Evolutionary conservation across 2,888 invertebrate species (phyloP).

Genomic region (Gryllus longicercus): DNA sequence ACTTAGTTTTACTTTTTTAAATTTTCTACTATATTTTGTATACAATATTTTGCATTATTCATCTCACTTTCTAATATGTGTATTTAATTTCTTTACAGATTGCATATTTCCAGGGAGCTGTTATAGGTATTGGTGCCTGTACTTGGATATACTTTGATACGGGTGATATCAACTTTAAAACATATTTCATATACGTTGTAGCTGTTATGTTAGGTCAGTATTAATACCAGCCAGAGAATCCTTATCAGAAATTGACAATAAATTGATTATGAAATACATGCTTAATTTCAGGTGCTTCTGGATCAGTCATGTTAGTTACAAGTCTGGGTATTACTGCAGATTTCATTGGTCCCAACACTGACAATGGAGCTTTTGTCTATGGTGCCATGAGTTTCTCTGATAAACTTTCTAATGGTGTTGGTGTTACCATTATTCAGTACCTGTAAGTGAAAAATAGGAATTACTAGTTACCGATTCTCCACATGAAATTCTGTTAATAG

Average conservation of each 20-base stretch:
- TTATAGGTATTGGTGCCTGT: slow-evolving; percentile 51
- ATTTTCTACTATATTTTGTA: background rate
- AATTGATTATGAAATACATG: background rate
- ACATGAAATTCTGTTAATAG: too few relatives aligned
- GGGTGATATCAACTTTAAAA: slow-evolving; percentile 43
- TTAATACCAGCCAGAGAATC: background rate
- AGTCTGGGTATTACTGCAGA: slow-evolving; percentile 84
- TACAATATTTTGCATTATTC: background rate
- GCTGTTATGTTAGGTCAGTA: slow-evolving; percentile 52
- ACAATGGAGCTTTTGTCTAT: slow-evolving; percentile 87
- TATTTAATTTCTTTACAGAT: slow-evolving; percentile 44
- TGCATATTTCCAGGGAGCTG: slow-evolving; percentile 54
- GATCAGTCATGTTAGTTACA: slow-evolving; percentile 80
- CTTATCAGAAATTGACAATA: too few relatives aligned
- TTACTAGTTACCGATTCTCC: too few relatives aligned
- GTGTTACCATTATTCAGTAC: slow-evolving; percentile 76
- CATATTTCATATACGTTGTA: slow-evolving; percentile 51
- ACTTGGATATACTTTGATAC: slow-evolving; percentile 49
- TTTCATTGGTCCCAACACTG: slow-evolving; percentile 75
- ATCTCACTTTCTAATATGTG: background rate
- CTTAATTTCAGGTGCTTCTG: slow-evolving; percentile 61
- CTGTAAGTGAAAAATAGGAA: slow-evolving; percentile 53
- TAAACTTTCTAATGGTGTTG: slow-evolving; percentile 83
- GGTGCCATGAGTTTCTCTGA: slow-evolving; percentile 91
- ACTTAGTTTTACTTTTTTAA: too few relatives aligned